Conservation (phyloP, 2,113 vertebrate species). For the Catharus minimus region DNA sequence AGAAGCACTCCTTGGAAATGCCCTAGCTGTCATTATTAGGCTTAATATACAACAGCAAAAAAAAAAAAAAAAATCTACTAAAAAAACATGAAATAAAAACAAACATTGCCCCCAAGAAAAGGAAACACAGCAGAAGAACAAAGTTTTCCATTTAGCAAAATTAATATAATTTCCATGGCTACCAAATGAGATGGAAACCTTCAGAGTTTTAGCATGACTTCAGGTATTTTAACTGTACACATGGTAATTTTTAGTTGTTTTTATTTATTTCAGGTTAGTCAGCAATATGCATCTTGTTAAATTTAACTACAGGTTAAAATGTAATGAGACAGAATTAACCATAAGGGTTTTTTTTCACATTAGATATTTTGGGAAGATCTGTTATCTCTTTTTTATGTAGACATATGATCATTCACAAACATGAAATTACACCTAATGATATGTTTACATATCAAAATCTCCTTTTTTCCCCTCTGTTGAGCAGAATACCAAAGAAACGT, state of each 20-base stretch:
- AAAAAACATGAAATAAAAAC: not conserved
- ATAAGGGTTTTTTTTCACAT: fast-evolving
- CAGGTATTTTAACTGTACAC: not conserved
- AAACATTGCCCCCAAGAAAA: not conserved
- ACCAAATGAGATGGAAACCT: not conserved
- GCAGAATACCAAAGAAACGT: not conserved
- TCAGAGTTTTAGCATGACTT: not conserved
- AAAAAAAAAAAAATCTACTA: no score
- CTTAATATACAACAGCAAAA: not conserved
- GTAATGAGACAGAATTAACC: not conserved
- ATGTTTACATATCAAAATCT: not conserved
- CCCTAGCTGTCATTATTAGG: not conserved
- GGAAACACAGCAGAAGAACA: not conserved
- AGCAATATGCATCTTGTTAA: not conserved
- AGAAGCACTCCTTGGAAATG: not conserved
- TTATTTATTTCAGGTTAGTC: not conserved
- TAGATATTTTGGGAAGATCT: not conserved
- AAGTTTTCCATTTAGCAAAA: not conserved
- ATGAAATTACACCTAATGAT: not conserved
- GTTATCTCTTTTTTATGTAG: not conserved
- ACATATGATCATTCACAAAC: not conserved
- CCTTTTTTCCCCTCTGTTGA: not conserved
- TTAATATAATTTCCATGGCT: not conserved
- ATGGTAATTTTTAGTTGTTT: not conserved
- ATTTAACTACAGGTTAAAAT: not conserved